These are phyloP conservation scores for Oreochromis mossambicus DNA, from an alignment of 2,797 vertebrate genomes.

Conservation along the genomic window DNA sequence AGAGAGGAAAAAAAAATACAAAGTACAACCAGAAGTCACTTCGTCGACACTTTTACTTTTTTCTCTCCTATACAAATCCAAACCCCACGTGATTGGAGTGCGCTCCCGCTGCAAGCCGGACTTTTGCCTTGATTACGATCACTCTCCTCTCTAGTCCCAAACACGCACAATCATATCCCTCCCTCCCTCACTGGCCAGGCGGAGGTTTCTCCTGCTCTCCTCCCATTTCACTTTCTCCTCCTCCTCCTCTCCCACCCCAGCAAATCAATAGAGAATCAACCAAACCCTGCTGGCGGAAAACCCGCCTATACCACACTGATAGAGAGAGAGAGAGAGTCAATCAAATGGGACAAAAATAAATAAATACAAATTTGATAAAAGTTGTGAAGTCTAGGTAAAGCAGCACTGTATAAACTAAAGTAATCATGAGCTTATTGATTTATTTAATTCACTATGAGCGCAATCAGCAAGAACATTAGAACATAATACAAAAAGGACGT, in stretches of 20 bases:
- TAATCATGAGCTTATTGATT: background rate
- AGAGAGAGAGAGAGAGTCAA: background rate
- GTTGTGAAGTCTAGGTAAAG: conserved; percentile 30
- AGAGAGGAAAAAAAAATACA: conserved; percentile 28
- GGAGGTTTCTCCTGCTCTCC: conserved; percentile 46
- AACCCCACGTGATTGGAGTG: conserved; percentile 31
- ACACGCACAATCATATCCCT: conserved; percentile 64
- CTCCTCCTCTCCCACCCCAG: conserved; percentile 52
- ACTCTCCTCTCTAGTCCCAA: conserved; percentile 42
- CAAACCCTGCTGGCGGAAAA: conserved; percentile 76
- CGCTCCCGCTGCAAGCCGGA: conserved; percentile 5
- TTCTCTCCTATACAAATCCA: conserved; percentile 2
- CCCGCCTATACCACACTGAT: conserved; percentile 63
- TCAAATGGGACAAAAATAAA: background rate
- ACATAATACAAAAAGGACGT: background rate
- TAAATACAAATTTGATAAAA: conserved; percentile 24
- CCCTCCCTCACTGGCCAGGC: conserved; percentile 22
- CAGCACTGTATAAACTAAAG: background rate
- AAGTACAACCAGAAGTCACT: conserved; percentile 59
- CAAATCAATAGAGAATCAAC: conserved; percentile 82
- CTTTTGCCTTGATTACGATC: conserved; percentile 46
- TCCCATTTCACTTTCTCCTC: conserved; percentile 56
- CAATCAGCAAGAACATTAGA: background rate
- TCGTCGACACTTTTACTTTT: conserved; percentile 53
- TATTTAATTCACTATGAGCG: background rate